Base-by-base conservation (phyloP, 2,113 vertebrate genomes). In the Cololabis saira region DNA sequence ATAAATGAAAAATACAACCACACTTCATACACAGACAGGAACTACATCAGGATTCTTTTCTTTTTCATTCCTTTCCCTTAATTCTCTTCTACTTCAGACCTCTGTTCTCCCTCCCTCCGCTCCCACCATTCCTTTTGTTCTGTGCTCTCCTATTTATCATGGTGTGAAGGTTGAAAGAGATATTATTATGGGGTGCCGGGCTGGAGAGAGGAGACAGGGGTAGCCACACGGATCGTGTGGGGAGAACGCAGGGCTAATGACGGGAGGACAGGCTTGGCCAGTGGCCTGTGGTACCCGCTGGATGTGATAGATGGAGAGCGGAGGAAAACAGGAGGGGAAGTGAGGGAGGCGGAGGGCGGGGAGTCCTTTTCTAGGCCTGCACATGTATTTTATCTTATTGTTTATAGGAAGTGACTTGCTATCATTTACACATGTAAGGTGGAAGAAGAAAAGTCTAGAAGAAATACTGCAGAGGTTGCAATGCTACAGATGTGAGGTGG, bases 151-250 rank as follows among this genome's bases (percentile, higher is more conserved):
- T 99, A 98, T 99, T 99, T 99, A 99, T 99, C 98, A 99, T 95
- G 94, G 96, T 97, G 96, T 99, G 97, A 99, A 99, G 97, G 98
- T 98, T 99, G 98, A 99, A 98, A 98, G 97, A 99, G 98, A 99
- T 99, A 98, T 99, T 99, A 99, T 99, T 99, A 99, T 98, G 96
- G 90, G 88, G 90, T 90, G 90, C 69, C 85, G 77, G 90, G 84
- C 96, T 95, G 95, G 94, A 95, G 96, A 98, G 95, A 96, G 96
- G 95, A 97, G 97, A 96, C 98, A 98, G 97, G 96, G 97, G 98
- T 97, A 98, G 96, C 95, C 95, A 96, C 96, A 98, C 95, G 97
- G 96, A 99, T 98, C 97, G 96, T 95, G 96, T 95, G 95, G 95
- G 96, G 97, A 98, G 95, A 96, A 83, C 81, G 85, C 53, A 61